These are phyloP conservation scores for Heliconius cydno DNA, from an alignment of 2,888 invertebrate genomes.

Conservation along the genomic window DNA sequence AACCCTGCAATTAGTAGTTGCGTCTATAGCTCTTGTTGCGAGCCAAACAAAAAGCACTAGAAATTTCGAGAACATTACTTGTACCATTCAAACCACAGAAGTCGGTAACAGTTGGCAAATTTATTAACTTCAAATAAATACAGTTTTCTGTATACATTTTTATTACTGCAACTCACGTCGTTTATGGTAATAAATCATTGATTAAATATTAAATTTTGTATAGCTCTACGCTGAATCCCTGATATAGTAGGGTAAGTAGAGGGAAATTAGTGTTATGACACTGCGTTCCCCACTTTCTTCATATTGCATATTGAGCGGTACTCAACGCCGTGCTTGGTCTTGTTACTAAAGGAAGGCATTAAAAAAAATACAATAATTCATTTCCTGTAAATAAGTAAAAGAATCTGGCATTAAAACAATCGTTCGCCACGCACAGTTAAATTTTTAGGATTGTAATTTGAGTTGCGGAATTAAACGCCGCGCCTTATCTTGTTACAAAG, in stretches of 20 bases:
- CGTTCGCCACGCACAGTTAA: background rate
- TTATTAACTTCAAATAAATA: constrained; percentile 22
- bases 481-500: background rate
- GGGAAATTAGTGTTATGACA: background rate
- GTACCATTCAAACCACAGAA: constrained; percentile 25
- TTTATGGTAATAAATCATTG: constrained; percentile 6
- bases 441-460: background rate
- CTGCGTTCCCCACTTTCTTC: background rate
- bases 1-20: constrained; percentile 40
- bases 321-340: background rate
- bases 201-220: background rate
- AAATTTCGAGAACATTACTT: constrained; percentile 38
- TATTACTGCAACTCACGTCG: background rate
- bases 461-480: background rate
- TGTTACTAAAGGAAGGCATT: background rate
- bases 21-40: constrained; percentile 29
- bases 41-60: constrained; percentile 32
- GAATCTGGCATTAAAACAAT: no score
- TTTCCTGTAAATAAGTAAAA: no score
- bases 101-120: constrained; percentile 24
- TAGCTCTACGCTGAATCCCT: background rate
- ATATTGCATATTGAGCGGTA: no score
- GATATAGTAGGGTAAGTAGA: no score
- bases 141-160: constrained; percentile 13
- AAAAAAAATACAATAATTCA: no score